Base-by-base conservation (phyloP, 2,113 vertebrate species). In the Tragelaphus scriptus region DNA sequence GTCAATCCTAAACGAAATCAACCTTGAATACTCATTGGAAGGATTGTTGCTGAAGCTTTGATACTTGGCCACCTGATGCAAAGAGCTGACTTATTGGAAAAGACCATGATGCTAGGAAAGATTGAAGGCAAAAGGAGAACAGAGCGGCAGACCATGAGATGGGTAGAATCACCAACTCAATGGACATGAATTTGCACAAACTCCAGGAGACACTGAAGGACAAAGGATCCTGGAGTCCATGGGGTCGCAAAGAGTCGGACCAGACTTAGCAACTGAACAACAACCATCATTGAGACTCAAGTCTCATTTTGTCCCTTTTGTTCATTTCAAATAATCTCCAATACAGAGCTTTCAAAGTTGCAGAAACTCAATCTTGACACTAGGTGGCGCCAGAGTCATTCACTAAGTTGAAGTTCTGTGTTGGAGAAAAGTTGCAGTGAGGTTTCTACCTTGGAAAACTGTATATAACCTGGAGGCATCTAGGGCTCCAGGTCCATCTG, bases 381-480 rank as follows among this genome's bases (percentile, higher is more conserved):
- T 13, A 96, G 98, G 26, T 36, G 80, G 89, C 84, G 77, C 89
- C 16, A 65, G 61, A 94, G 59, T 40, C 94, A 93, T 44, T 88
- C 65, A 65, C 47, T 75, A 94, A 53, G 17, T 58, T 47, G 88
- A 88, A 95, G 88, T 25, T 17, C 28, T 4, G n/a, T 14, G 12
- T 16, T 12, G 55, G 81, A 71, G 44, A 53, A 68, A 85, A 56
- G 90, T 79, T 85, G 71, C 44, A 25, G 6, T 3, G n/a, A 49
- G 86, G 63, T 93, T 91, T 71, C 13, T 49, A 44, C 6, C 15
- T 28, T 1, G 4, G 63, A 88, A 91, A 91, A 56, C 55, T 51
- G 15, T 85, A 80, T 59, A 26, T 63, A 85, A 97, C 16, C 82
- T 65, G 77, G 61, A 61, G 84, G 59, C 28, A 88, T 49, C 32